phyloP scores from a whole-genome alignment of 2,797 vertebrate species.

The Delichon dasypus region DNA sequence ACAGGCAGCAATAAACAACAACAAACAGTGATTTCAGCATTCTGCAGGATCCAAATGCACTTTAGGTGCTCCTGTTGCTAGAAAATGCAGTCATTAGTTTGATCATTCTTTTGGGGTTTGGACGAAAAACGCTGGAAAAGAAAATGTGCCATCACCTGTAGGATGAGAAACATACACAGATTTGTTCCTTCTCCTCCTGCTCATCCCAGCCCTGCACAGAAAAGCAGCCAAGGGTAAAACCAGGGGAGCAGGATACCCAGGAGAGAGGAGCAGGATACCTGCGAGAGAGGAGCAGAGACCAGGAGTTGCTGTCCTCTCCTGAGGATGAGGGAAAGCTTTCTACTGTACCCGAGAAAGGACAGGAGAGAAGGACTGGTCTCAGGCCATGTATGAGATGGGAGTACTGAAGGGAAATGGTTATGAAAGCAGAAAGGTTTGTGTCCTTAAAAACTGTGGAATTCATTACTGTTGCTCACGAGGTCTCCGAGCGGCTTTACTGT shows the following conservation, averaged over 20 bases:
- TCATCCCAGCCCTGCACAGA: neutral
- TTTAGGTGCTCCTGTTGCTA: neutral
- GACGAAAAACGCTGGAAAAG: neutral
- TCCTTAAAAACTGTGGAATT: neutral
- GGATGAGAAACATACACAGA: neutral
- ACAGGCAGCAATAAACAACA: neutral
- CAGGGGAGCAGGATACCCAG: neutral
- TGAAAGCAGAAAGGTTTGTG: neutral
- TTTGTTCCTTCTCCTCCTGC: neutral
- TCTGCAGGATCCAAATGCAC: neutral
- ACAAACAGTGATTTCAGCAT: neutral
- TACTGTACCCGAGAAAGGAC: rapidly evolving
- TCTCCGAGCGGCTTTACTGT: neutral
- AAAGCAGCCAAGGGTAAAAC: neutral
- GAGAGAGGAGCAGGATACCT: neutral
- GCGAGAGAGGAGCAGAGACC: neutral
- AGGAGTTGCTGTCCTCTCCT: neutral
- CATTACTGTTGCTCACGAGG: neutral
- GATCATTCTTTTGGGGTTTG: neutral
- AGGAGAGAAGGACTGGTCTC: neutral
- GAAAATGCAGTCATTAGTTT: neutral
- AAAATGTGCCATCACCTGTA: neutral
- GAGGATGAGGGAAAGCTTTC: neutral
- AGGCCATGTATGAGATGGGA: neutral
- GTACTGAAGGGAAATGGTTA: neutral